Percentiles rank a stretch among this genome's conserved stretches.
Conservation (phyloP, 2,797 vertebrate species). For the Serranus cabrilla region DNA sequence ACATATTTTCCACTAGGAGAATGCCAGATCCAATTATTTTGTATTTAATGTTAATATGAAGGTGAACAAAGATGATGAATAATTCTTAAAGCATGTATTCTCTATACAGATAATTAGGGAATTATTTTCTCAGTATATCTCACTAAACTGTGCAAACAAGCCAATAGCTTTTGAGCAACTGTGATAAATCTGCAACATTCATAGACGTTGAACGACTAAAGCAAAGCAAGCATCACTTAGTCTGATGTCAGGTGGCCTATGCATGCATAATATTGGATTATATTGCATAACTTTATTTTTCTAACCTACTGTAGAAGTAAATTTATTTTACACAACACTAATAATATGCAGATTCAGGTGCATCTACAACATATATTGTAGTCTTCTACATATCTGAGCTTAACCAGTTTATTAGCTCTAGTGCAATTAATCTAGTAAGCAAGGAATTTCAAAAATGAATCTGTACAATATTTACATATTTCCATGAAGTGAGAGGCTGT, state of each 20-base stretch:
- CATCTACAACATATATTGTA: constrained; percentile 35
- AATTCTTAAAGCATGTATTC: not conserved
- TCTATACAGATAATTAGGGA: not conserved
- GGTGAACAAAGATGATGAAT: not conserved
- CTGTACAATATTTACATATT: constrained; percentile 60
- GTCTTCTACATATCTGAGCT: constrained; percentile 26
- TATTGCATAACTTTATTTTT: constrained; percentile 18
- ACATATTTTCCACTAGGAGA: not conserved
- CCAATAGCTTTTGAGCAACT: constrained; percentile 3
- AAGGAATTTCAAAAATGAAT: constrained; percentile 32
- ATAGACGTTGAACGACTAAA: constrained; percentile 22
- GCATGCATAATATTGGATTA: constrained; percentile 25
- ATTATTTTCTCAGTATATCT: not conserved
- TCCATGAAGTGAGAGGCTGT: constrained; percentile 9
- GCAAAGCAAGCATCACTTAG: constrained; percentile 31
- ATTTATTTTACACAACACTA: constrained; percentile 36
- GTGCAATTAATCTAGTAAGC: constrained; percentile 22
- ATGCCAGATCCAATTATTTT: not conserved
- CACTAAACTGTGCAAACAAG: not conserved
- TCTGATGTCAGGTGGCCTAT: constrained; percentile 11
- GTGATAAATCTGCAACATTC: constrained; percentile 16
- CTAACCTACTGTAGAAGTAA: constrained; percentile 24
- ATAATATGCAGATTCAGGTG: constrained; percentile 40
- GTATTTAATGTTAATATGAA: not conserved
- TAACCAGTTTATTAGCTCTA: constrained; percentile 16